Base-by-base conservation (phyloP, 1,140 invertebrate genomes). In the Melitaea cinxia region DNA sequence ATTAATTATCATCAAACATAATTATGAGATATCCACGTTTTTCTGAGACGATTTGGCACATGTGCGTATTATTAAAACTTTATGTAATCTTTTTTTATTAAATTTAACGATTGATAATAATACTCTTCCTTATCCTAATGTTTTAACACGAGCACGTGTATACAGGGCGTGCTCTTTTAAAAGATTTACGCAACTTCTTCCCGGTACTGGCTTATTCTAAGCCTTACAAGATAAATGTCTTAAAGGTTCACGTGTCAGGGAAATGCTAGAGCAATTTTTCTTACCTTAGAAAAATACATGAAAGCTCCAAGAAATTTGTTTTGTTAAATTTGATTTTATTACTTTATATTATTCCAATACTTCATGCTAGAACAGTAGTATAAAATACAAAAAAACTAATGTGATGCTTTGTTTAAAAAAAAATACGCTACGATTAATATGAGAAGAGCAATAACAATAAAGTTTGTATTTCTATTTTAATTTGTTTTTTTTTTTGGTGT, bases 231-330 rank as follows among this genome's bases (percentile, higher is more conserved):
- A 54, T 54, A 33, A 54, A 54, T 33, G 50, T 30, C 23, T n/a
- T 33, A 54, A 54, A 54, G 50, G 28, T 54, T 54, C 28, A 54
- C 15, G 50, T 54, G 50, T 54, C 50, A 54, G 35, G 50, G 50
- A 28, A 28, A 26, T 26, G 50, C 23, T 7, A 54, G 26, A 19
- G 17, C 33, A 54, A 33, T 7, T 54, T 54, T 54, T 17, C 15
- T 15, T 5, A 54, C 15, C 24, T 52, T 28, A 33, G 17, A 54
- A 17, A 33, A 33, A 4, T 33, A 33, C 30, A 33, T 10, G 12
- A 33, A 33, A 2, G 6, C 6, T 26, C 24, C 6, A 6, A 26
- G 24, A 26, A 26, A 4, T 26, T 26, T 26, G 24, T 26, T 26
- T 4, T 26, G 2, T 26, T 26, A n/a, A n/a, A n/a, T n/a, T n/a